Conservation (phyloP, 1,140 invertebrate genomes). For the Phortica variegata region DNA sequence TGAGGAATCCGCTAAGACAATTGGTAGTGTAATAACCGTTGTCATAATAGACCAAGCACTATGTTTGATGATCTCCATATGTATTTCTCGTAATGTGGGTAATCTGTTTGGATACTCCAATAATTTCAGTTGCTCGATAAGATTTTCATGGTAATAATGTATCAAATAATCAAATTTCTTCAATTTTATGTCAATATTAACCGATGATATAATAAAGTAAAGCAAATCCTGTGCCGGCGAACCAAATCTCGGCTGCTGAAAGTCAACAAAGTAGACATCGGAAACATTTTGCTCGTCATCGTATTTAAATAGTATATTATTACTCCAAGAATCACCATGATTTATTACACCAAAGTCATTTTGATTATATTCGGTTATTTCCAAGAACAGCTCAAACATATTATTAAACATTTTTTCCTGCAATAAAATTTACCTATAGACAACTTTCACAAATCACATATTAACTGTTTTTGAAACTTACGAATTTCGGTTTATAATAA, state of each 20-base stretch:
- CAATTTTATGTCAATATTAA: conserved; percentile 24
- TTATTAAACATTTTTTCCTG: conserved; percentile 14
- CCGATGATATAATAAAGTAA: conserved; percentile 31
- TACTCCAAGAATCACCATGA: conserved; percentile 67
- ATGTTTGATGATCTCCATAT: conserved; percentile 12
- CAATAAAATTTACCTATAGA: conserved; percentile 10
- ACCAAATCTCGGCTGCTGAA: conserved; percentile 33
- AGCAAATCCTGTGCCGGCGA: conserved; percentile 31
- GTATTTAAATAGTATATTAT: conserved; percentile 65
- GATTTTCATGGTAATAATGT: conserved; percentile 28
- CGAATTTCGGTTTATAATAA: conserved; percentile 8
- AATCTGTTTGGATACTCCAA: conserved; percentile 22
- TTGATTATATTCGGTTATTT: conserved; percentile 23
- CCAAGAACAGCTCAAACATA: conserved; percentile 12
- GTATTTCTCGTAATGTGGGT: conserved; percentile 27
- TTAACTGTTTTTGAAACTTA: conserved; percentile 3
- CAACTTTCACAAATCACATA: conserved; percentile 1
- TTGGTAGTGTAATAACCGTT: neutral
- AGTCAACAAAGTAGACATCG: conserved; percentile 33
- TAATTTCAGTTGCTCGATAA: conserved; percentile 24
- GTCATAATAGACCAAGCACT: conserved; percentile 2
- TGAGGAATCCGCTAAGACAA: conserved; percentile 6
- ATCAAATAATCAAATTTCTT: conserved; percentile 33
- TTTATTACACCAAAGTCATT: conserved; percentile 63
- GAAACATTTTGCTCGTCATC: conserved; percentile 34